Evolutionary conservation across 2,113 vertebrate genomes (phyloP), one percentile per base, ranked within the genome.

Genomic region (Oryzias celebensis): DNA sequence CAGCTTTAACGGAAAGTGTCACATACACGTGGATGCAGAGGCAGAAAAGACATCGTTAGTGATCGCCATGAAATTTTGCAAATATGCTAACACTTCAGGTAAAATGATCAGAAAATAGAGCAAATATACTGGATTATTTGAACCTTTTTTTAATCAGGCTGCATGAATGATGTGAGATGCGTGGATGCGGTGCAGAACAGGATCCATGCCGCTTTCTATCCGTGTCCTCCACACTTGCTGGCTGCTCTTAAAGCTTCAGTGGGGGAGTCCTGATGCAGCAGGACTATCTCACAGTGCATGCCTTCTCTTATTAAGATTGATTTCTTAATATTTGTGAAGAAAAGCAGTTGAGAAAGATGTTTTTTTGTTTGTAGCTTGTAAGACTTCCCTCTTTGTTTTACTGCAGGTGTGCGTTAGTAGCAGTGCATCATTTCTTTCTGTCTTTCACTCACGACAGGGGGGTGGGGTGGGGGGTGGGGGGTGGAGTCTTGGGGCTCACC

Each of bases 401-500:
- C 73, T 85, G 77, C 80, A 83, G 83, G 78, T 91, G 91, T 92
- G 91, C 86, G 84, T 91, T 92, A 91, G 91, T 92, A 91, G 82
- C 24, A 69, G 52, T 51, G 67, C 78, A 84, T 84, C 84, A 83
- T 85, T 76, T 81, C 75, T 72, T 57, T 82, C 81, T 84, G 45
- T 80, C 80, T 57, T 56, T 82, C 78, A 68, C 68, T 78, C 71
- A 78, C 53, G 62, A 78, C 77, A 85, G 80, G 73, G 75, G 62
- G 81, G 73, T 20, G 80, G 71, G 36, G 36, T 7, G 3, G 26
- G 26, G 26, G 3, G 26, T 28, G 79, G 73, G 36, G 82, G 71
- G 31, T 7, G 7, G 17, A 62, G 80, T 80, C 67, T 56, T 68
- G 75, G 68, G 75, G 90, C 96, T 97, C 94, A 98, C 96, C 96